These are phyloP conservation scores for Ceramica pisi DNA, from an alignment of 2,888 invertebrate genomes.

Conservation along the genomic window DNA sequence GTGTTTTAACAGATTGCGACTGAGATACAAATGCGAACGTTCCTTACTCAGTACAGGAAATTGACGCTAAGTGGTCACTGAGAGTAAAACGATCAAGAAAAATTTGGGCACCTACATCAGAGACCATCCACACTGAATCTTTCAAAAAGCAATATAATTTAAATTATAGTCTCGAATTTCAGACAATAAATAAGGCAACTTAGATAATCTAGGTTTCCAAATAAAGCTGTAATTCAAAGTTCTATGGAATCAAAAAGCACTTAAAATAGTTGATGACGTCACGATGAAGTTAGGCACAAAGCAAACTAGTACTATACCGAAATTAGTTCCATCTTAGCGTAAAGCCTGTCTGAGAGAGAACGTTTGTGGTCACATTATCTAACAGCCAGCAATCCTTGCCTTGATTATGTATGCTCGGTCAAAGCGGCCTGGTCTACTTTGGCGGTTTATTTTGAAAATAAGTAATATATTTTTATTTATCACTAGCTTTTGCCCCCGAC, in stretches of 20 bases:
- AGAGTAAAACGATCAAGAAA: background rate
- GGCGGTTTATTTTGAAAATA: no score
- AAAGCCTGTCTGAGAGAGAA: conserved; percentile 23
- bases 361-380: conserved; percentile 47
- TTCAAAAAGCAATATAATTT: background rate
- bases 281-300: background rate
- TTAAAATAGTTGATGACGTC: background rate
- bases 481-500: no score
- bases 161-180: background rate
- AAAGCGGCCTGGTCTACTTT: background rate
- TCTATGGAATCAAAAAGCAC: no score
- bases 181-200: no score
- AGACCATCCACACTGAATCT: background rate
- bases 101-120: no score
- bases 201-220: background rate
- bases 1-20: no score
- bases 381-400: conserved; percentile 4
- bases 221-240: background rate
- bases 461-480: no score
- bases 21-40: no score
- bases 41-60: no score
- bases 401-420: conserved; percentile 13
- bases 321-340: conserved; percentile 5
- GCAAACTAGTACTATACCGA: background rate
- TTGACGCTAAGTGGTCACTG: no score